phyloP scores from a whole-genome alignment of 2,113 vertebrate species.

The Nesoenas mayeri region DNA sequence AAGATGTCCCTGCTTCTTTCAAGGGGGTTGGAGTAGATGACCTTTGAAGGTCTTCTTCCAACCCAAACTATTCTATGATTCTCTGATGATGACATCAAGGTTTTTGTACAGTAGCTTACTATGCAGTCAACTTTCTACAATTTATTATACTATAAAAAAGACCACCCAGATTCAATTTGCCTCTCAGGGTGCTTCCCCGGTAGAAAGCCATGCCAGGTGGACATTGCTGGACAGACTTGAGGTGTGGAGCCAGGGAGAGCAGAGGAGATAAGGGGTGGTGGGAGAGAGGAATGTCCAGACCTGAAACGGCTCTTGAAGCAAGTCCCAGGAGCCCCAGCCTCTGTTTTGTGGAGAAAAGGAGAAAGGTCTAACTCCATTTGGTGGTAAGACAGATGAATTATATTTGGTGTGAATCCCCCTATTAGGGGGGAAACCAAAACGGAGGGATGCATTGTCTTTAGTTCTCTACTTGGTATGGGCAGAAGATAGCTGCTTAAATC shows the following conservation, averaged over 20 bases:
- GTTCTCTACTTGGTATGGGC: neutral
- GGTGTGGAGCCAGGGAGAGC: neutral
- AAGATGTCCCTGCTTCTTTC: too few relatives aligned
- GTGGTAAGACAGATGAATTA: neutral
- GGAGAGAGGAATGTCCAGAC: neutral
- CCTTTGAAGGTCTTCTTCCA: too few relatives aligned
- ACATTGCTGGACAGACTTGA: rapidly evolving
- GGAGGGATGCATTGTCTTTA: neutral
- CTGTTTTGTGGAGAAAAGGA: neutral
- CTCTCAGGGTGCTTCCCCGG: neutral
- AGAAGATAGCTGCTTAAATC: neutral
- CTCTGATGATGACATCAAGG: neutral
- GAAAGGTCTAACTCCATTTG: neutral
- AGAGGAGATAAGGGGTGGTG: neutral
- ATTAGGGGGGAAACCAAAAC: neutral
- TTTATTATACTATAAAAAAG: neutral
- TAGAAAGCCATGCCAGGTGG: neutral
- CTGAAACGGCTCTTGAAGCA: neutral
- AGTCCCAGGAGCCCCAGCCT: neutral
- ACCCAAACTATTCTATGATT: too few relatives aligned
- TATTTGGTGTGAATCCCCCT: neutral
- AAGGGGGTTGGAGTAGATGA: too few relatives aligned
- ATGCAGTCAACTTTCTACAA: neutral
- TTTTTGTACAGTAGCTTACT: neutral
- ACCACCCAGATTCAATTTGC: neutral